Evolutionary conservation across 2,888 invertebrate genomes (phyloP), one percentile per base, ranked within the genome.

Genomic region (Habroteleia sp.): DNA sequence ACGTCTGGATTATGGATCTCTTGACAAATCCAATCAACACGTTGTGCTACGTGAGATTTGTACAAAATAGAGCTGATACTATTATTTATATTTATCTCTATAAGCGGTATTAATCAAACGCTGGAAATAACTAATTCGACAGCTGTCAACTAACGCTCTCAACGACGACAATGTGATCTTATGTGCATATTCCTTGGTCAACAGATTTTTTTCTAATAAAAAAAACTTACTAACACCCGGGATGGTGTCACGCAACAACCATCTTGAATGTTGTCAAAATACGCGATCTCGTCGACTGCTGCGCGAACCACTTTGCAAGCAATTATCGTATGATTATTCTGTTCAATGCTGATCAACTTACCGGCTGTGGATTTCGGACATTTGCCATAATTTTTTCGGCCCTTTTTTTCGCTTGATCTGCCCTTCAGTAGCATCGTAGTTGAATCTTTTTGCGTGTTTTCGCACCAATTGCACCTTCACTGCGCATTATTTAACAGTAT

Each of bases 381-480:
- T 82, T 84, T 87, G 78, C 84, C 87, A 85, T 86, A 80, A 82
- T 85, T 84, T 80, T 86, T 86, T 74, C 87, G 82, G 74, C 80
- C 79, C 80, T 83, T 86, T 77, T 81, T 87, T 73, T 79, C 81
- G 75, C 78, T 77, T 54, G 80, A 77, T 69, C 82, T 84, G 69
- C 82, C 78, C 81, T 88, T 88, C 79, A 88, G 77, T 77, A 88
- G 84, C 88, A 88, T 88, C 79, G 81, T 84, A 81, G 66, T 69
- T 75, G 74, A 68, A 69, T 76, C 77, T 78, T 77, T 44, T 66
- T 81, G 78, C 78, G 65, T 78, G 79, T 76, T 80, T 76, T 74
- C 69, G 65, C 63, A 65, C 76, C 74, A 54, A 74, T 58, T 68
- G 23, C 58, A 66, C 63, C 73, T 74, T 72, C 76, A 78, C 81